Conservation (phyloP, 2,888 invertebrate genomes). For the Amiota communis region DNA sequence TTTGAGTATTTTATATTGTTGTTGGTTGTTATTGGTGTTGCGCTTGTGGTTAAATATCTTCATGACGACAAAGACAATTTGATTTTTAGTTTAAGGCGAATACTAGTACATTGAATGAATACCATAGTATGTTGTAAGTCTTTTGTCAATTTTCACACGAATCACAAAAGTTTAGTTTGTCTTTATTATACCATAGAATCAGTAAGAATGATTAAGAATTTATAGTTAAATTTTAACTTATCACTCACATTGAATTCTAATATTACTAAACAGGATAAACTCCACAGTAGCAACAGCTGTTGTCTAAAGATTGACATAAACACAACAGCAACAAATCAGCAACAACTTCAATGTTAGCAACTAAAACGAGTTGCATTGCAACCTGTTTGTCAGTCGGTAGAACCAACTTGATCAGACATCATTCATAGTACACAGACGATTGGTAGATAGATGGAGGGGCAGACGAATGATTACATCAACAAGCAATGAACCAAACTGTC, state of each 20-base stretch:
- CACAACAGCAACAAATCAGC: neutral
- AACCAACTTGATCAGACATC: slow-evolving; percentile 2
- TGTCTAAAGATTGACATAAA: slow-evolving; percentile 18
- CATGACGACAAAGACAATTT: neutral
- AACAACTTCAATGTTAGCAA: neutral
- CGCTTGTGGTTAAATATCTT: neutral
- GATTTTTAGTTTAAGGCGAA: slow-evolving; percentile 11
- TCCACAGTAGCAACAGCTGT: slow-evolving; percentile 17
- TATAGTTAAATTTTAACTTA: neutral
- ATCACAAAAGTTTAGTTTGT: slow-evolving; percentile 43
- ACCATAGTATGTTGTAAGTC: slow-evolving; percentile 33
- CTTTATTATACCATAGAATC: neutral
- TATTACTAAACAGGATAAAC: neutral
- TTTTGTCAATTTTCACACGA: slow-evolving; percentile 67
- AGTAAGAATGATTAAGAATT: too few species aligned
- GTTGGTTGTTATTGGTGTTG: neutral
- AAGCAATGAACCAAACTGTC: neutral
- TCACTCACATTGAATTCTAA: neutral
- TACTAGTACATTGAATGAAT: neutral
- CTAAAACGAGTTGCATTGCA: slow-evolving; percentile 33
- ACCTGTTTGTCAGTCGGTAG: slow-evolving; percentile 17
- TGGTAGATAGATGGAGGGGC: slow-evolving; percentile 6
- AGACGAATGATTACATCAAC: slow-evolving; percentile 16
- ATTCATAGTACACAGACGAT: slow-evolving; percentile 19
- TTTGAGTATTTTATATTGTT: slow-evolving; percentile 41